Conservation (phyloP, 37 sponge, comb jelly and placozoan species). For the Halichondria panicea region DNA sequence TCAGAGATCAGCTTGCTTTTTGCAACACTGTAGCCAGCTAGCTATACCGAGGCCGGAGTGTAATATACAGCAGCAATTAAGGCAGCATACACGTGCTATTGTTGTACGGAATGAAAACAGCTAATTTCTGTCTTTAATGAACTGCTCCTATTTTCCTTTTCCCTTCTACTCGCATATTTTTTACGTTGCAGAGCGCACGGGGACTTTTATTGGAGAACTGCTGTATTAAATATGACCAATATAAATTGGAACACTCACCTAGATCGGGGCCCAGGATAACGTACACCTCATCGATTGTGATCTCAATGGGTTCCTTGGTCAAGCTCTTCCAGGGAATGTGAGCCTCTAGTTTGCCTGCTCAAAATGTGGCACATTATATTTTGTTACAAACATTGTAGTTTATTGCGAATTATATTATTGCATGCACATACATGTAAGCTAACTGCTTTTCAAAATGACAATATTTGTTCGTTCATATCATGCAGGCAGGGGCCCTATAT, state of each 20-base stretch:
- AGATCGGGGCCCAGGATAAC: constrained; percentile 59
- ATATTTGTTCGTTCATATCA: too few species aligned
- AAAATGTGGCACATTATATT: neutral
- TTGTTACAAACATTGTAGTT: too few species aligned
- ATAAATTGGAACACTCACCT: constrained; percentile 19
- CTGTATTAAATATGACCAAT: neutral
- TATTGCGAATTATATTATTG: too few species aligned
- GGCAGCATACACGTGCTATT: neutral
- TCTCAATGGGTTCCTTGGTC: constrained; percentile 63
- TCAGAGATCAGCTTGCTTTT: too few species aligned
- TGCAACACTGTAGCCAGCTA: too few species aligned
- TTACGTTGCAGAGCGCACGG: neutral
- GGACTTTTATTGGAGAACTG: neutral
- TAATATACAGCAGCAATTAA: neutral
- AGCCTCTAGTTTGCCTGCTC: constrained; percentile 65
- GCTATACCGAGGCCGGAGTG: too few species aligned
- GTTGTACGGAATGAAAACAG: neutral
- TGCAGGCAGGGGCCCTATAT: too few species aligned
- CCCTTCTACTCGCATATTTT: neutral
- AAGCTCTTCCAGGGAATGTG: constrained; percentile 89
- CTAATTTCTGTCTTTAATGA: neutral
- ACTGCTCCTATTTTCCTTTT: neutral
- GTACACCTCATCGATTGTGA: constrained; percentile 77
- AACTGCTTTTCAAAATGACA: neutral
- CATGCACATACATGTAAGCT: too few species aligned